Conservation (phyloP, 2,888 invertebrate species). For the Lycocerus yunnanus region DNA sequence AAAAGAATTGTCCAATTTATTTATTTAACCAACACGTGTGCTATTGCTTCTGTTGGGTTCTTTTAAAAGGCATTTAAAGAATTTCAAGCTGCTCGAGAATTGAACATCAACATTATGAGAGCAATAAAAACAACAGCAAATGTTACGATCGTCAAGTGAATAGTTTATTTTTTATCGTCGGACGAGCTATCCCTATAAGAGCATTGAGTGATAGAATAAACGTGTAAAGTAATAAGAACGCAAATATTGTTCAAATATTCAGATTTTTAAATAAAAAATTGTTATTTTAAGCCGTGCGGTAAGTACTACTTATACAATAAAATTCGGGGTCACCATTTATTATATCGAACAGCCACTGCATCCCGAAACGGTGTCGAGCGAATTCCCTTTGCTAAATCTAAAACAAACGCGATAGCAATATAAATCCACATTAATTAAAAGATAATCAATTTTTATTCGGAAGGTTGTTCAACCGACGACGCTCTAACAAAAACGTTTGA, state of each 20-base stretch:
- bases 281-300: too few species aligned
- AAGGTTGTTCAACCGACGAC: background rate
- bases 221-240: background rate
- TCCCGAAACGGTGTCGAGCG: background rate
- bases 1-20: background rate
- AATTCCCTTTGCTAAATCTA: background rate
- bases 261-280: background rate
- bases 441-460: background rate
- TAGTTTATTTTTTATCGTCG: background rate
- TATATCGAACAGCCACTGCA: background rate
- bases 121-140: background rate
- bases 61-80: background rate
- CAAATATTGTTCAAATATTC: background rate
- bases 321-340: background rate
- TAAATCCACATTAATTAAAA: background rate
- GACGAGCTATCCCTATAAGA: background rate
- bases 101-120: background rate
- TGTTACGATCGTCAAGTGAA: background rate
- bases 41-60: background rate
- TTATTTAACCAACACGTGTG: background rate
- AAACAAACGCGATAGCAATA: background rate
- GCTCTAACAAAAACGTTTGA: background rate
- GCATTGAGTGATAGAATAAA: background rate
- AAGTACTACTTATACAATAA: too few species aligned
- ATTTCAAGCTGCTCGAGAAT: background rate